phyloP scores from a whole-genome alignment of 1,140 invertebrate genomes.

The Ericerus pela region DNA sequence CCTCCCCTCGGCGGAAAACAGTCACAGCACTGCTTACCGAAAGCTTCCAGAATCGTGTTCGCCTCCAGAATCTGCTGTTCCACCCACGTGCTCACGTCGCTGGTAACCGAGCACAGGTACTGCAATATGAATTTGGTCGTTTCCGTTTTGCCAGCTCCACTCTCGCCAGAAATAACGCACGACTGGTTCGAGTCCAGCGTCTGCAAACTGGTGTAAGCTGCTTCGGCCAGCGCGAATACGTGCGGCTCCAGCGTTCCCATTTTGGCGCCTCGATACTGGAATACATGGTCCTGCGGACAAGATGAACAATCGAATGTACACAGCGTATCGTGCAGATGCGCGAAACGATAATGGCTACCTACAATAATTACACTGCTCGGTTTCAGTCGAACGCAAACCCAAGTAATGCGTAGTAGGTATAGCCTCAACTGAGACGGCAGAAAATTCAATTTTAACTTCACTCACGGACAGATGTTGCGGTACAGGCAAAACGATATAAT shows the following conservation, averaged over 20 bases:
- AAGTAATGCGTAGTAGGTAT: too few relatives aligned
- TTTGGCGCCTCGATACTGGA: slow-evolving; percentile 63
- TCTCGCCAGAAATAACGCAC: slow-evolving; percentile 94
- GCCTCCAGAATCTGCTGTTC: slow-evolving; percentile 88
- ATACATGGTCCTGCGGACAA: slow-evolving; percentile 55
- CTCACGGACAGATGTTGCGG: too few relatives aligned
- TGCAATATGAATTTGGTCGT: slow-evolving; percentile 90
- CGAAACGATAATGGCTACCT: too few relatives aligned
- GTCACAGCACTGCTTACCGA: slow-evolving; percentile 43
- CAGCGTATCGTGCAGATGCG: too few relatives aligned
- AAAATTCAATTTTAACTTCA: too few relatives aligned
- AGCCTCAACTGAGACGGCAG: too few relatives aligned
- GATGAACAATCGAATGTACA: neutral
- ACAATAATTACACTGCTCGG: too few relatives aligned
- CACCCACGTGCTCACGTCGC: slow-evolving; percentile 79
- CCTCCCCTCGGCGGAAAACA: too few relatives aligned
- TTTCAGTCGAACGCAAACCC: too few relatives aligned
- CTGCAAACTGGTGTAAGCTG: slow-evolving; percentile 60
- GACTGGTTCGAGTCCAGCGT: slow-evolving; percentile 56
- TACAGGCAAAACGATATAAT: too few relatives aligned
- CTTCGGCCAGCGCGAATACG: slow-evolving; percentile 78
- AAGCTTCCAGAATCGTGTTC: slow-evolving; percentile 82
- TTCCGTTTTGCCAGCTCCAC: slow-evolving; percentile 94
- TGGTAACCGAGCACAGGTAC: slow-evolving; percentile 83
- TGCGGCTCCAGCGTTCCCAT: slow-evolving; percentile 69